These are phyloP conservation scores for Athene cunicularia DNA, from an alignment of 2,113 vertebrate genomes.

Conservation along the genomic window DNA sequence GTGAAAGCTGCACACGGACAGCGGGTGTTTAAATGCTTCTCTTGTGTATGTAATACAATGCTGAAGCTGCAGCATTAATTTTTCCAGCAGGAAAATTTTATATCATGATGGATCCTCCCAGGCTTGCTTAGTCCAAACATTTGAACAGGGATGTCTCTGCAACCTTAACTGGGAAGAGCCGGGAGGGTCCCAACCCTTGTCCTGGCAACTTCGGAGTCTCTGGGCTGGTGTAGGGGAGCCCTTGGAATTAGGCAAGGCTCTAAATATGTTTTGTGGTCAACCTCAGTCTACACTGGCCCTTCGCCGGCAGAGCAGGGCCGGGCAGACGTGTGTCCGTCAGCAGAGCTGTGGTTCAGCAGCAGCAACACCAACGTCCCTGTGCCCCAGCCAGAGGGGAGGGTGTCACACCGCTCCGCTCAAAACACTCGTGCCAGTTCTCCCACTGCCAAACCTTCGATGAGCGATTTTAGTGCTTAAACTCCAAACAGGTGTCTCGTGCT, in stretches of 20 bases:
- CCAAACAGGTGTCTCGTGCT: background rate
- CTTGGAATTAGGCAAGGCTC: background rate
- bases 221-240: background rate
- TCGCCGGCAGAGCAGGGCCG: background rate
- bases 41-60: accelerated
- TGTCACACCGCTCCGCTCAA: background rate
- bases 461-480: background rate
- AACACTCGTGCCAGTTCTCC: background rate
- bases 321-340: background rate
- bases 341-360: background rate
- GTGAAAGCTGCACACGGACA: background rate
- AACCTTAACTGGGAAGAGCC: background rate
- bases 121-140: background rate
- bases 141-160: no score
- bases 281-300: no score
- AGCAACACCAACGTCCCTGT: background rate
- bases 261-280: background rate
- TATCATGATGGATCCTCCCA: background rate
- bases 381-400: background rate
- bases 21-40: no score
- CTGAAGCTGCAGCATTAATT: background rate
- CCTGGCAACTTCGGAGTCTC: background rate
- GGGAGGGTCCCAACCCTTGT: background rate
- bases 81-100: no score
- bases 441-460: accelerated